A percentile compares a stretch with the other conserved stretches of the same genome.
phyloP scores from a whole-genome alignment of 1,140 invertebrate species.

The Teleopsis dalmanni region DNA sequence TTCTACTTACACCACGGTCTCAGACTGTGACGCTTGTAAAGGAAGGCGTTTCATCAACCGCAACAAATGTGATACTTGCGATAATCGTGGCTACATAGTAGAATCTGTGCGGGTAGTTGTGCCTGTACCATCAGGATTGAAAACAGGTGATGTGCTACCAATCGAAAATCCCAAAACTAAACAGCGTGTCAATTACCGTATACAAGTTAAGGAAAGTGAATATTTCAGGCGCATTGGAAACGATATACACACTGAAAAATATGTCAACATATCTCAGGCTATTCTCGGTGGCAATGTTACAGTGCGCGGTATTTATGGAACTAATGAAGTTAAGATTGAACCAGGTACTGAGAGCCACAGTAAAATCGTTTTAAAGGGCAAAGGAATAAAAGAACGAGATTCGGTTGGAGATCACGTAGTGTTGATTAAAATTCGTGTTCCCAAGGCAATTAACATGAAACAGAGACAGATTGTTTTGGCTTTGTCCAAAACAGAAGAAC shows the following conservation, averaged over 20 bases:
- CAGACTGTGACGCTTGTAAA: constrained; percentile 26
- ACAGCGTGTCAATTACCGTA: constrained; percentile 22
- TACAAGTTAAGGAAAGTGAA: constrained; percentile 23
- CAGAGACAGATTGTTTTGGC: constrained; percentile 35
- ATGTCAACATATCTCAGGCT: constrained; percentile 29
- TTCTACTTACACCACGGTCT: constrained; percentile 18
- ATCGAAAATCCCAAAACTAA: constrained; percentile 31
- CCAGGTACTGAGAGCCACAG: constrained; percentile 35
- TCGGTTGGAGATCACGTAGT: constrained; percentile 30
- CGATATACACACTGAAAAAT: constrained; percentile 29
- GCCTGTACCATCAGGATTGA: constrained; percentile 27
- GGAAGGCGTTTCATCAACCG: constrained; percentile 32
- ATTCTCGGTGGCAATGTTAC: constrained; percentile 29
- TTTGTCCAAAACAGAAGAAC: constrained; percentile 30
- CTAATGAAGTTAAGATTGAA: constrained; percentile 25
- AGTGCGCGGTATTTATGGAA: constrained; percentile 31
- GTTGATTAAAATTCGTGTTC: constrained; percentile 31
- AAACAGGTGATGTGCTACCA: constrained; percentile 26
- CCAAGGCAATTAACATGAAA: constrained; percentile 28
- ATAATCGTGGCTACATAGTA: constrained; percentile 26
- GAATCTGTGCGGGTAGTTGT: constrained; percentile 24
- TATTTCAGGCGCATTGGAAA: constrained; percentile 35
- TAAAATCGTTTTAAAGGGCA: constrained; percentile 21
- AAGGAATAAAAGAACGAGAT: constrained; percentile 24
- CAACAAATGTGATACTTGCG: constrained; percentile 32